These are phyloP conservation scores for Neotoxoptera formosana DNA, from an alignment of 1,140 invertebrate genomes.

Conservation along the genomic window DNA sequence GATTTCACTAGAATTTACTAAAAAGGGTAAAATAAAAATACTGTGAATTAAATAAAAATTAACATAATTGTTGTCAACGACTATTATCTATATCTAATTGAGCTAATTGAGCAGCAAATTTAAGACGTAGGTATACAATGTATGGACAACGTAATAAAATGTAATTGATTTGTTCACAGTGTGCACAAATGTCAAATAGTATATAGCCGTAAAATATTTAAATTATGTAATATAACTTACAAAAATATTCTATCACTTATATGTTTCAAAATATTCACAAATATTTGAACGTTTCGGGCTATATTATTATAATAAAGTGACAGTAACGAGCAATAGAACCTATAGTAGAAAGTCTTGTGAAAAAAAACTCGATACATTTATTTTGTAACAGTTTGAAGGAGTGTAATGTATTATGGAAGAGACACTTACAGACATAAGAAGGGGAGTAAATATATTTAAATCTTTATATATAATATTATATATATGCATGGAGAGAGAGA, in stretches of 20 bases:
- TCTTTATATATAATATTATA: background rate
- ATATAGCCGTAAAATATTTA: constrained; percentile 10
- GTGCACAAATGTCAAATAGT: background rate
- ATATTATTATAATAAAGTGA: background rate
- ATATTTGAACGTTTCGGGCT: background rate
- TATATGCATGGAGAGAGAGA: no score
- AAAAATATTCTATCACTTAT: background rate
- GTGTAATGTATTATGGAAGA: background rate
- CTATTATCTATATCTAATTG: background rate
- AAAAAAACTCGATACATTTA: background rate
- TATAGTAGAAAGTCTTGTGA: constrained; percentile 1
- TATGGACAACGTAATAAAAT: background rate
- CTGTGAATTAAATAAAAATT: background rate
- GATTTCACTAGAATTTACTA: no score
- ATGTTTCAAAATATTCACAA: background rate
- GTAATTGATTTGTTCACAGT: background rate
- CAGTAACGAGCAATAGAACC: background rate
- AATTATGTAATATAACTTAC: constrained; percentile 1
- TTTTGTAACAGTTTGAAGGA: constrained; percentile 2
- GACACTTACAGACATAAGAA: background rate
- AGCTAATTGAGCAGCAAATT: background rate
- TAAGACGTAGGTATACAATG: background rate
- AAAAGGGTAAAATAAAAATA: background rate
- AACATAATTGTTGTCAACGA: background rate
- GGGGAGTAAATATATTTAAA: background rate